phyloP scores from a whole-genome alignment of 2,888 invertebrate genomes.

The Apoda limacodes region DNA sequence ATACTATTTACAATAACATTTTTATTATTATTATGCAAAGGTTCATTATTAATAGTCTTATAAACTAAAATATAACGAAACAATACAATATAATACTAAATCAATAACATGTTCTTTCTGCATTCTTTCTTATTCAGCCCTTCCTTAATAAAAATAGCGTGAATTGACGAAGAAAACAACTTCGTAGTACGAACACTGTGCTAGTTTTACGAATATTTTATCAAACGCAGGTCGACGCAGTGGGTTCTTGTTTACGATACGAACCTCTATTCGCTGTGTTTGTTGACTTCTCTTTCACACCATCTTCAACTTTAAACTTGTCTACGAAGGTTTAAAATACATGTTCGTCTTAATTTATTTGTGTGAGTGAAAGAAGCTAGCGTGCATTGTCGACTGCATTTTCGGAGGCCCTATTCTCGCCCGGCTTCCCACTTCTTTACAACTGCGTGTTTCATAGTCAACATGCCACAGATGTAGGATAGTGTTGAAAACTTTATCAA shows the following conservation, averaged over 20 bases:
- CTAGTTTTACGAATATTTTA: slow-evolving; percentile 19
- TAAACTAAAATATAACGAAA: no score
- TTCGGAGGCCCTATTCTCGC: slow-evolving; percentile 56
- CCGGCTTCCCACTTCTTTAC: slow-evolving; percentile 40
- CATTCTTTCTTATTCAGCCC: slow-evolving; percentile 26
- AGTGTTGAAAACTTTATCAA: slow-evolving; percentile 37
- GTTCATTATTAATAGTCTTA: no score
- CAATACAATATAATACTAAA: no score
- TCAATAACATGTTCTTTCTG: no score
- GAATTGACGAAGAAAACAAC: slow-evolving; percentile 7
- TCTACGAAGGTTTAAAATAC: no score
- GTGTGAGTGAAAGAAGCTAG: slow-evolving; percentile 44
- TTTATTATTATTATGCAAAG: no score
- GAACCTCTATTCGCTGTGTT: no score
- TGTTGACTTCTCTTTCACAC: no score
- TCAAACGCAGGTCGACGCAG: slow-evolving; percentile 45
- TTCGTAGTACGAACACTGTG: slow-evolving; percentile 6
- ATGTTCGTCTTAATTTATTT: slow-evolving; percentile 29
- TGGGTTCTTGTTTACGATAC: slow-evolving; percentile 58
- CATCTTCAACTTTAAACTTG: no score
- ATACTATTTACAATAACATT: no score
- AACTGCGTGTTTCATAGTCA: slow-evolving; percentile 50
- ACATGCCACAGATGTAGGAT: slow-evolving; percentile 47
- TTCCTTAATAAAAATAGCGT: neutral
- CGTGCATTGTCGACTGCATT: slow-evolving; percentile 58